Percentiles rank a stretch among this genome's conserved stretches.
Evolutionary conservation across 2,797 vertebrate genomes (phyloP).

Genomic region (Microchirus variegatus): DNA sequence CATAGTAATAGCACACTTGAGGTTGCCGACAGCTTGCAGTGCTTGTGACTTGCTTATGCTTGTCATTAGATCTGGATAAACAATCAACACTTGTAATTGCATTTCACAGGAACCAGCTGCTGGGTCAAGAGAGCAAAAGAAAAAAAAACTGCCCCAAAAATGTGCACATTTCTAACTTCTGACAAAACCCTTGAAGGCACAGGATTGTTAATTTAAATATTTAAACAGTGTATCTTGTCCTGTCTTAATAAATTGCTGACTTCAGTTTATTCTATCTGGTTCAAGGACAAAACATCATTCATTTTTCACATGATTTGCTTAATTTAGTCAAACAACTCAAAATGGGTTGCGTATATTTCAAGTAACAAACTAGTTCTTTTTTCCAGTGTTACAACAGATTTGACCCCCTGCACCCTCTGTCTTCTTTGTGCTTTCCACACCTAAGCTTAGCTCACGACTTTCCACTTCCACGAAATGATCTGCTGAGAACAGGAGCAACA

Average conservation of each 20-base stretch:
- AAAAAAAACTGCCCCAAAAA: slow-evolving; percentile 27
- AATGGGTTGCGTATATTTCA: too few species aligned
- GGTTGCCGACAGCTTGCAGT: slow-evolving; percentile 35
- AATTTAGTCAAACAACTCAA: too few species aligned
- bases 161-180: slow-evolving; percentile 11
- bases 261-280: too few species aligned
- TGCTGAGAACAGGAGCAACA: slow-evolving; percentile 35
- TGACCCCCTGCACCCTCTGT: slow-evolving; percentile 17
- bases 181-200: too few species aligned
- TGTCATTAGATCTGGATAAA: slow-evolving; percentile 46
- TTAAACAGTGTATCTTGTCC: too few species aligned
- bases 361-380: too few species aligned
- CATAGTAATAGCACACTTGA: slow-evolving; percentile 20
- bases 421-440: slow-evolving; percentile 24
- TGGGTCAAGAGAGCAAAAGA: slow-evolving; percentile 49
- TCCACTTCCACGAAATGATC: slow-evolving; percentile 27
- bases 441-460: slow-evolving; percentile 1
- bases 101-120: slow-evolving; percentile 67
- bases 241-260: too few species aligned
- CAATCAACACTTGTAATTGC: slow-evolving; percentile 57
- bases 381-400: slow-evolving; percentile 20
- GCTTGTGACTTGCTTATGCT: background rate
- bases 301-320: too few species aligned
- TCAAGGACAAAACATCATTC: too few species aligned
- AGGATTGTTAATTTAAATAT: too few species aligned